Percentiles rank a stretch among this genome's conserved stretches.
These are phyloP conservation scores for Dendroctonus ponderosae DNA, from an alignment of 1,140 invertebrate species.

Conservation along the genomic window DNA sequence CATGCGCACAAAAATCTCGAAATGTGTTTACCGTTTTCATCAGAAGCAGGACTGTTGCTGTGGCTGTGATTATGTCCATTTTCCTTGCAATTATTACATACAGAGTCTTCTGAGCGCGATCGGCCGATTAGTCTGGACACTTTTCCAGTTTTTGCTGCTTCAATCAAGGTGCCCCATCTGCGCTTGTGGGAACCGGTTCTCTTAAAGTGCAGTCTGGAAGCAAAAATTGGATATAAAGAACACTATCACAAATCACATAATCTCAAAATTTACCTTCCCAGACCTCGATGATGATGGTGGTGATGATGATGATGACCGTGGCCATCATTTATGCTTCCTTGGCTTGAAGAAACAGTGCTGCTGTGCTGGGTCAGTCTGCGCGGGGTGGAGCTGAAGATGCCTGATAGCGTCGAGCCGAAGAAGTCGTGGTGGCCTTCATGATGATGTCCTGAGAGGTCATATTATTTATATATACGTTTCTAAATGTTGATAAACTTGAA, in stretches of 20 bases:
- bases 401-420: conserved; percentile 54
- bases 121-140: conserved; percentile 74
- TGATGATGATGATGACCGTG: conserved; percentile 40
- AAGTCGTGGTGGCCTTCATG: conserved; percentile 53
- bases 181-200: conserved; percentile 66
- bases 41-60: conserved; percentile 50
- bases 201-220: conserved; percentile 55
- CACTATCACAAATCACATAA: no score
- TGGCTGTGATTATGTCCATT: conserved; percentile 50
- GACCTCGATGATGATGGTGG: conserved; percentile 40
- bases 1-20: neutral
- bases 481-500: neutral
- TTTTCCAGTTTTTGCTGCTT: conserved; percentile 76
- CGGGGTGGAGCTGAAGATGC: conserved; percentile 51
- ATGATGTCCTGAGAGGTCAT: conserved; percentile 42
- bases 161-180: conserved; percentile 77
- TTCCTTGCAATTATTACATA: conserved; percentile 66
- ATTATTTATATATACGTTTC: neutral
- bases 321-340: conserved; percentile 50
- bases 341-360: conserved; percentile 49
- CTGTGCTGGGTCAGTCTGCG: conserved; percentile 47
- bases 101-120: conserved; percentile 77
- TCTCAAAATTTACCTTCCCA: conserved; percentile 39
- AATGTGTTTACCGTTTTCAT: conserved; percentile 47
- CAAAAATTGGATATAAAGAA: neutral